These are phyloP conservation scores for Globodera ellingtonae DNA, from an alignment of 1,140 invertebrate genomes.

Conservation along the genomic window DNA sequence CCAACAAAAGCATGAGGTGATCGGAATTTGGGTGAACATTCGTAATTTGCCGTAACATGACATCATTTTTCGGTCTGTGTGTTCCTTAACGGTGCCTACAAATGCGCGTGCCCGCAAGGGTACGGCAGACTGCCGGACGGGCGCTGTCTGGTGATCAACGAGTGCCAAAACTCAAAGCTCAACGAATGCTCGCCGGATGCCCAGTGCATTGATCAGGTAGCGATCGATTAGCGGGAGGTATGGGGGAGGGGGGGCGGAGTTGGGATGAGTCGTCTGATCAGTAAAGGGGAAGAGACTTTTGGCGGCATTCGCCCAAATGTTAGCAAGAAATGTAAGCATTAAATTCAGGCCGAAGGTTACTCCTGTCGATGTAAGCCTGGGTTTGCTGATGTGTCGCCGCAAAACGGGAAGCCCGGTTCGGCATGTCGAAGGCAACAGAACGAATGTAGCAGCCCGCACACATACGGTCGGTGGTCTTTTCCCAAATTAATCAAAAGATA, in stretches of 20 bases:
- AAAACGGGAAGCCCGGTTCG: slow-evolving; percentile 39
- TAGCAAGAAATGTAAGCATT: not conserved
- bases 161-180: slow-evolving; percentile 55
- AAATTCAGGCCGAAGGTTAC: slow-evolving; percentile 54
- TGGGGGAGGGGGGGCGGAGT: too few species aligned
- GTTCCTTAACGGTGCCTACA: slow-evolving; percentile 59
- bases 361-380: slow-evolving; percentile 58
- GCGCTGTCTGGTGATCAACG: slow-evolving; percentile 65
- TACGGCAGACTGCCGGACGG: slow-evolving; percentile 62
- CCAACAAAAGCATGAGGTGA: slow-evolving; percentile 58
- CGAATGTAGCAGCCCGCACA: slow-evolving; percentile 21
- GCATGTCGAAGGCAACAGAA: slow-evolving; percentile 23
- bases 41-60: not conserved
- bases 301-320: not conserved
- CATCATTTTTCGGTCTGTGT: slow-evolving; percentile 38
- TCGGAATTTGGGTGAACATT: not conserved
- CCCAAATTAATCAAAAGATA: too few species aligned
- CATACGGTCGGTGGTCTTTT: slow-evolving; percentile 1
- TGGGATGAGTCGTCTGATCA: too few species aligned
- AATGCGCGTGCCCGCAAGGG: slow-evolving; percentile 58
- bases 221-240: not conserved
- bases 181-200: slow-evolving; percentile 59
- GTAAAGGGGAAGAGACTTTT: too few species aligned
- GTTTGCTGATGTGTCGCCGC: slow-evolving; percentile 59
- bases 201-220: slow-evolving; percentile 58